Evolutionary conservation across 2,888 invertebrate genomes (phyloP), one percentile per base, ranked within the genome.

Genomic region (Argyra leucocephala): DNA sequence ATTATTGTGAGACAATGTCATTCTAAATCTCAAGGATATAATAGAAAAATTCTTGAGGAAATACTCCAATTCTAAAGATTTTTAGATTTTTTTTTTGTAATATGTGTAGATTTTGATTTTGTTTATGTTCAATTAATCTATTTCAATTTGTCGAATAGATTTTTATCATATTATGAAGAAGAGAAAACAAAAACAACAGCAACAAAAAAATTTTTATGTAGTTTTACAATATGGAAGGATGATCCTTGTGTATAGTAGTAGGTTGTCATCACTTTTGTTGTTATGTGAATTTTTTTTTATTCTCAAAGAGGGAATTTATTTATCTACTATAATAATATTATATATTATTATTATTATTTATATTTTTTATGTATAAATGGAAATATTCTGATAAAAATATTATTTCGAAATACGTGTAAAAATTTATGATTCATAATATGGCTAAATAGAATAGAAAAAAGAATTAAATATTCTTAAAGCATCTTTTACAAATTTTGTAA

Each of bases 121-220:
- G 48, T 48, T 48, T 48, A 48, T 48, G 48, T 48, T 48, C 48
- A 48, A 48, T 48, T 48, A 48, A 48, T 48, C 48, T 48, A 48
- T 48, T 48, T 48, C 48, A 48, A 48, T 48, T 48, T 48, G 48
- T 48, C 48, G 48, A 18, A 15, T 48, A 48, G 48, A 48, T 48
- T 48, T 48, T 48, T 48, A 48, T 48, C 48, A 15, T 48, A 48
- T n/a, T 48, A 48, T 48, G 48, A 15, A 48, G 15, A 2, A 48
- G 18, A 12, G 37, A 10, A 37, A 6, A 26, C 26, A 31, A 12
- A 3, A 31, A 10, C 7, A 31, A 31, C 1, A 6, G 26, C 1
- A 31, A 31, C 3, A 31, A 48, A 48, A 18, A 48, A 15, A 18
- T 48, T 48, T 15, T 48, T 2, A 12, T 48, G 18, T 48, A 18